These are phyloP conservation scores for Sarcoramphus papa DNA, from an alignment of 2,797 vertebrate genomes.

Conservation along the genomic window DNA sequence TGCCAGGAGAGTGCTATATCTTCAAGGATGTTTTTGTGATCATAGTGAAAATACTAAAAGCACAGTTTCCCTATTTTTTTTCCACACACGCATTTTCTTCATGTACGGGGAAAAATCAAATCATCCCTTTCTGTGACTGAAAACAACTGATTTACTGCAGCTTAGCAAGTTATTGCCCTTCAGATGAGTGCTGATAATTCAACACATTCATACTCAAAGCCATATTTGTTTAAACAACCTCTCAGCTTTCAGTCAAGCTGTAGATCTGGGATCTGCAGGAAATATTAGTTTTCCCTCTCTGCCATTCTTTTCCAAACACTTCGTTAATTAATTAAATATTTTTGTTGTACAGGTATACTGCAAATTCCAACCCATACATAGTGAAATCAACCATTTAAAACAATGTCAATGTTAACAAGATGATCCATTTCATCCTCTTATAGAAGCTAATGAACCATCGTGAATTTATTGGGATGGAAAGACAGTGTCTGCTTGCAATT, in stretches of 20 bases:
- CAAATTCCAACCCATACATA: neutral
- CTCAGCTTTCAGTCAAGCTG: neutral
- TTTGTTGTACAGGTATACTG: neutral
- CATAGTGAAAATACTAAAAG: neutral
- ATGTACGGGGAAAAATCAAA: neutral
- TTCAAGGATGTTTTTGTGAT: neutral
- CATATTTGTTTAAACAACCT: neutral
- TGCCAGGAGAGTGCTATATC: neutral
- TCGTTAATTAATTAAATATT: neutral
- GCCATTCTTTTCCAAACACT: neutral
- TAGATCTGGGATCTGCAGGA: neutral
- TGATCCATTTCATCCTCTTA: conserved; percentile 43
- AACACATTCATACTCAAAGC: neutral
- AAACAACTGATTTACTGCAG: neutral
- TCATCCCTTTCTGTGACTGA: neutral
- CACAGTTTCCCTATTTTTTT: neutral
- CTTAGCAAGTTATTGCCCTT: neutral
- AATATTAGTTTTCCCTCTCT: neutral
- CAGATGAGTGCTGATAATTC: neutral
- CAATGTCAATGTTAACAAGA: conserved; percentile 35
- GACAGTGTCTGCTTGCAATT: conserved; percentile 62
- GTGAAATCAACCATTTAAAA: conserved; percentile 42
- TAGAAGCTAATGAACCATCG: conserved; percentile 63
- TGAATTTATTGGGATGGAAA: conserved; percentile 63
- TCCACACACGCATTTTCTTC: neutral